Base-by-base conservation (phyloP, 2,888 invertebrate genomes). In the Microctonus hyperodae region DNA sequence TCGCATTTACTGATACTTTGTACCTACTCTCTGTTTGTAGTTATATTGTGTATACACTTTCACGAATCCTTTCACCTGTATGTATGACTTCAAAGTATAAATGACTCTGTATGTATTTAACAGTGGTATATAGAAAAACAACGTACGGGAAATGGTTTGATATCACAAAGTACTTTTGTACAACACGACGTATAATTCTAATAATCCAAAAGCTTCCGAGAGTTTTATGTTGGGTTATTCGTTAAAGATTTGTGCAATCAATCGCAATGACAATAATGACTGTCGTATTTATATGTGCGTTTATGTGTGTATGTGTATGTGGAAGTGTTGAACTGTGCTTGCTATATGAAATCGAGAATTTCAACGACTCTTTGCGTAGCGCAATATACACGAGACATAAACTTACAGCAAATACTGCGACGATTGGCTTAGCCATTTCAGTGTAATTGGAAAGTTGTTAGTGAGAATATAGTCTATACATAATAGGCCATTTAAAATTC, bases 51-150 rank as follows among this genome's bases (percentile, higher is more conserved):
- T 65, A 59, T 63, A 65, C 69, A 72, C 72, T 72, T 72, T 72
- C 72, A 71, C 72, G 71, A 71, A 71, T 72, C 72, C 72, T 72
- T 72, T 72, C 72, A 72, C 72, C 72, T 69, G 71, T 68, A 69
- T 68, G 60, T 48, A 58, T 55, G 44, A 44, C 44, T 44, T 50
- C 50, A 28, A 60, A 48, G 31, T 50, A 60, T 44, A n/a, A 16
- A 44, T 16, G 6, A 44, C 50, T 44, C 20, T 20, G 20, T 51
- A 28, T 28, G 28, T 28, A 28, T 28, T 5, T 37, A 62, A 50
- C 22, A 53, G 33, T n/a, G n/a, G n/a, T n/a, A n/a, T n/a, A n/a
- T n/a, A n/a, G n/a, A n/a, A n/a, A n/a, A n/a, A n/a, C n/a, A n/a
- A n/a, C n/a, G n/a, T n/a, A 55, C 53, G 69, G 48, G 65, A 69